phyloP scores from a whole-genome alignment of 2,888 invertebrate genomes.

The Drosophila paucipuncta region DNA sequence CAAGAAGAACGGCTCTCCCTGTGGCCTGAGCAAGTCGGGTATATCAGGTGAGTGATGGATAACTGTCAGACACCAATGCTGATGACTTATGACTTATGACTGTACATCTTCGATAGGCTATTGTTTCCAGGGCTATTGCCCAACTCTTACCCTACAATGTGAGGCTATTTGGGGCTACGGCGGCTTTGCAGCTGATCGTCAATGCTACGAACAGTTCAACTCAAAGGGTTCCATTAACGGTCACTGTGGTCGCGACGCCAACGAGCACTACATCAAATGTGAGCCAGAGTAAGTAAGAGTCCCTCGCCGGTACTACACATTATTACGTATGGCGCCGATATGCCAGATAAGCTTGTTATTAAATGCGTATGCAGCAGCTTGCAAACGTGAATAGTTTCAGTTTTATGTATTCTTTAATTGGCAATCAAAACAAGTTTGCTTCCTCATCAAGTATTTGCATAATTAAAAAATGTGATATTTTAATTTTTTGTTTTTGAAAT shows the following conservation, averaged over 20 bases:
- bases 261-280: conserved; percentile 93
- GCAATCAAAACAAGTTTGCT: not conserved
- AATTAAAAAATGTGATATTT: no score
- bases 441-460: not conserved
- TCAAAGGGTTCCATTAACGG: conserved; percentile 97
- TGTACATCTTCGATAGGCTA: conserved; percentile 87
- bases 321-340: not conserved
- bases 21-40: conserved; percentile 87
- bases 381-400: not conserved
- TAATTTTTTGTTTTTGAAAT: no score
- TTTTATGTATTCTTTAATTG: not conserved
- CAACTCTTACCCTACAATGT: conserved; percentile 95
- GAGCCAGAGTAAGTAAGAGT: conserved; percentile 91
- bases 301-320: not conserved
- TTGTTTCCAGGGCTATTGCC: conserved; percentile 97
- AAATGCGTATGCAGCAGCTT: not conserved
- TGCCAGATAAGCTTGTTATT: not conserved
- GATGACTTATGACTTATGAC: not conserved
- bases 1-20: conserved; percentile 96
- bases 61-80: not conserved
- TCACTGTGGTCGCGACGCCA: conserved; percentile 94
- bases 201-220: conserved; percentile 98
- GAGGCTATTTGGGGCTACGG: conserved; percentile 97
- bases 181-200: conserved; percentile 92
- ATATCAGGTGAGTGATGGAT: conserved; percentile 78